These are phyloP conservation scores for Zingel zingel DNA, from an alignment of 2,113 vertebrate species.

Conservation along the genomic window DNA sequence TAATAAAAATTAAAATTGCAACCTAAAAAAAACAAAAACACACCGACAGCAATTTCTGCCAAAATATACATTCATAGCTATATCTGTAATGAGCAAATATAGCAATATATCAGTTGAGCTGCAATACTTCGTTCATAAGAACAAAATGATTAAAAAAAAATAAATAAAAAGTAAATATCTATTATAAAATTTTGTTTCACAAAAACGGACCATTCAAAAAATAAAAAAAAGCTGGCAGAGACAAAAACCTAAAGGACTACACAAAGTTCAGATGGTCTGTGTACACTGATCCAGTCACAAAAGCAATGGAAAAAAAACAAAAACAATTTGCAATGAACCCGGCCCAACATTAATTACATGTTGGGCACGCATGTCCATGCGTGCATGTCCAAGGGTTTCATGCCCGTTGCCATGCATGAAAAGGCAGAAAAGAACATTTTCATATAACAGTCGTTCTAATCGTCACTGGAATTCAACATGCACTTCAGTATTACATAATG, in stretches of 20 bases:
- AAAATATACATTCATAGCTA: background rate
- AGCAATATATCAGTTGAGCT: background rate
- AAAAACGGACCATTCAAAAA: background rate
- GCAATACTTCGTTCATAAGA: background rate
- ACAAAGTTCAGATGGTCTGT: conserved; percentile 31
- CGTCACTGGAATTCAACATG: conserved; percentile 50
- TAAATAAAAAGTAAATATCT: background rate
- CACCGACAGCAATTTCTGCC: background rate
- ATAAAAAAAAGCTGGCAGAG: conserved; percentile 36
- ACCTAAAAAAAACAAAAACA: background rate
- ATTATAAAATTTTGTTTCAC: background rate
- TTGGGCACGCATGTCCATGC: conserved; percentile 72
- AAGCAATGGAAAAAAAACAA: conserved; percentile 64
- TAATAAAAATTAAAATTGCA: background rate
- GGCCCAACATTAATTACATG: conserved; percentile 67
- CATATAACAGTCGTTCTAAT: conserved; percentile 34
- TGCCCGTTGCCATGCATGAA: conserved; percentile 71
- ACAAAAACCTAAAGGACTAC: conserved; percentile 22
- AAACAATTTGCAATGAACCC: conserved; percentile 55
- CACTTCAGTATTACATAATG: conserved; percentile 49
- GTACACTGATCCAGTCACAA: conserved; percentile 70
- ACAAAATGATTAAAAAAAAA: background rate
- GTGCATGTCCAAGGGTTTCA: conserved; percentile 63
- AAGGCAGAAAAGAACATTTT: conserved; percentile 48
- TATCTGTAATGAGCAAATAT: background rate